Evolutionary conservation across 2,797 vertebrate genomes (phyloP), one percentile per base, ranked within the genome.

Genomic region (Phylloscopus collybita): DNA sequence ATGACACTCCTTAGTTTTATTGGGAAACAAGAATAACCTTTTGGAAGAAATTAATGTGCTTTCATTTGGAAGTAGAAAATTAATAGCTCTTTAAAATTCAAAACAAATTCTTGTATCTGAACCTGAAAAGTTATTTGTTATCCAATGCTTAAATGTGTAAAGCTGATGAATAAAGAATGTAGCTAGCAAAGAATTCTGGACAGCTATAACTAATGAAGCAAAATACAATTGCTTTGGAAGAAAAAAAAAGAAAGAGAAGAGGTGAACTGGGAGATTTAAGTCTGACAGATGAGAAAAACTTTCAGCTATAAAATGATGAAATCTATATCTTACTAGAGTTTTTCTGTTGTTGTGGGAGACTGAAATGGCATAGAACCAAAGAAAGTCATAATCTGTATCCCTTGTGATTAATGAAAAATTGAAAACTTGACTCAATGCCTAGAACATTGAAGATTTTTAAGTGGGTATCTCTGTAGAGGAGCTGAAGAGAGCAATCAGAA

Each of bases 71-170:
- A 90, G 73, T 12, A 76, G 47, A 69, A 93, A 86, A 84, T 75
- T 86, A 71, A 91, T 88, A 84, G 26, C 73, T 74, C 38, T 70
- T 94, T 80, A 91, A 93, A 90, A 93, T 91, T 84, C 36, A 76
- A 34, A 92, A 76, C 32, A 79, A 76, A 57, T 53, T 76, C 16
- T 75, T 72, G 18, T 69, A 18, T 82, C 34, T 62, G 34, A 82
- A 89, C 13, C 25, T 65, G 44, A 73, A 53, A 91, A 36, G 26
- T 71, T 90, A 74, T 40, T 90, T 91, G 61, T 78, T 90, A 89
- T 66, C 10, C 12, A 36, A 12, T 14, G 6, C 21, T 78, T 80
- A 72, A 85, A 50, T 16, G 59, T 83, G 14, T 71, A 92, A 89
- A 83, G 45, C 42, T 74, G 72, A 84, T 70, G 40, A 89, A 86